phyloP scores from a whole-genome alignment of 2,113 vertebrate species.

The Helogale parvula region DNA sequence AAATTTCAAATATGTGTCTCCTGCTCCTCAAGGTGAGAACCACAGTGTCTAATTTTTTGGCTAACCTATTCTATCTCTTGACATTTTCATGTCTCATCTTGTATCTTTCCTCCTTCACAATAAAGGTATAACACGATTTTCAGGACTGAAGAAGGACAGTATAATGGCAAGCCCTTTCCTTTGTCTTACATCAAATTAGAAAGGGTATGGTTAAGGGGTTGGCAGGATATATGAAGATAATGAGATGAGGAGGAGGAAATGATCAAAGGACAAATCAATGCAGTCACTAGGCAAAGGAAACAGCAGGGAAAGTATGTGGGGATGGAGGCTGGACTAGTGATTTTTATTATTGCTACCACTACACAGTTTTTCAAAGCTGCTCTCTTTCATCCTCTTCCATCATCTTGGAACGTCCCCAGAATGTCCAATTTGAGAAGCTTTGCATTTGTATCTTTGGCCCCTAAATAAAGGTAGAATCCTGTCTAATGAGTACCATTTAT shows the following conservation, averaged over 20 bases:
- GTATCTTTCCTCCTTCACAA: neutral
- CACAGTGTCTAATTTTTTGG: neutral
- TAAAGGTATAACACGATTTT: neutral
- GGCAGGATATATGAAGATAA: constrained; percentile 30
- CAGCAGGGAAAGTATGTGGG: neutral
- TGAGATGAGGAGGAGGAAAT: constrained; percentile 3
- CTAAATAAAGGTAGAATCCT: constrained; percentile 53
- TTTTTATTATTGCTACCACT: neutral
- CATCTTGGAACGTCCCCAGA: constrained; percentile 53
- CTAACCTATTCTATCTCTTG: neutral
- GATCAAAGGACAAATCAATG: neutral
- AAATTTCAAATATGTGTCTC: neutral
- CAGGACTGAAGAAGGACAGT: neutral
- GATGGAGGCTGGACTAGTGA: neutral
- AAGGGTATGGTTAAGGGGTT: neutral
- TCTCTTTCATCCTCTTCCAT: constrained; percentile 65
- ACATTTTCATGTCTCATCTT: neutral
- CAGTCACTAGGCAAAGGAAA: constrained; percentile 30
- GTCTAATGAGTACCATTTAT: constrained; percentile 66
- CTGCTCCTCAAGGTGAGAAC: neutral
- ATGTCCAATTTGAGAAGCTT: constrained; percentile 49
- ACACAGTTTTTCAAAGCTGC: neutral
- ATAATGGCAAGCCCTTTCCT: neutral
- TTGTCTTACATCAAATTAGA: neutral
- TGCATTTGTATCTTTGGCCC: constrained; percentile 29